These are phyloP conservation scores for Trichogramma dendrolimi DNA, from an alignment of 2,888 invertebrate genomes.

Conservation along the genomic window DNA sequence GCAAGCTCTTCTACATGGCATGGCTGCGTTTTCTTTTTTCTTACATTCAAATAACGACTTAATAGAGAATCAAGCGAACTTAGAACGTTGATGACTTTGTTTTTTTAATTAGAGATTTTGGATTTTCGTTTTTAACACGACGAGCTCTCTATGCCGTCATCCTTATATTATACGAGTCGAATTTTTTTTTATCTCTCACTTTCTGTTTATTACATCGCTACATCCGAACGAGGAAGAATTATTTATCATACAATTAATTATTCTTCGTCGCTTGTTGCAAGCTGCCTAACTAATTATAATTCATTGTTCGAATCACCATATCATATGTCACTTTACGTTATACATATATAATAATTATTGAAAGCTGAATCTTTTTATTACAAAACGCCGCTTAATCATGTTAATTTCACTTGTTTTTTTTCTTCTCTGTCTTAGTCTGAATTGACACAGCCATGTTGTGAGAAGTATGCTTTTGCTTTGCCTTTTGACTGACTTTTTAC, in stretches of 20 bases:
- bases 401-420: constrained; percentile 31
- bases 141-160: constrained; percentile 3
- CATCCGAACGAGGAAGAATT: background rate
- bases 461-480: constrained; percentile 51
- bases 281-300: constrained; percentile 24
- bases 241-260: background rate
- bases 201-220: background rate
- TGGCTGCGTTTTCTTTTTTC: constrained; percentile 46
- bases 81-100: constrained; percentile 29
- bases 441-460: constrained; percentile 52
- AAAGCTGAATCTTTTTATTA: background rate
- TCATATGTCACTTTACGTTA: constrained; percentile 24
- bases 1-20: constrained; percentile 52
- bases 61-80: constrained; percentile 27
- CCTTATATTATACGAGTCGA: background rate
- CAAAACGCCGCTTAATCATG: constrained; percentile 26
- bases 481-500: constrained; percentile 25
- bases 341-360: constrained; percentile 26
- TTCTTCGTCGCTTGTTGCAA: constrained; percentile 22
- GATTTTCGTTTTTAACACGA: constrained; percentile 1
- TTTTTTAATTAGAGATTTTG: constrained; percentile 7
- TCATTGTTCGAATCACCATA: constrained; percentile 20
- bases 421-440: constrained; percentile 30
- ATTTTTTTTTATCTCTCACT: background rate
- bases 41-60: constrained; percentile 11